These are phyloP conservation scores for Rhogogaster chlorosoma DNA, from an alignment of 2,888 invertebrate species.

Conservation along the genomic window DNA sequence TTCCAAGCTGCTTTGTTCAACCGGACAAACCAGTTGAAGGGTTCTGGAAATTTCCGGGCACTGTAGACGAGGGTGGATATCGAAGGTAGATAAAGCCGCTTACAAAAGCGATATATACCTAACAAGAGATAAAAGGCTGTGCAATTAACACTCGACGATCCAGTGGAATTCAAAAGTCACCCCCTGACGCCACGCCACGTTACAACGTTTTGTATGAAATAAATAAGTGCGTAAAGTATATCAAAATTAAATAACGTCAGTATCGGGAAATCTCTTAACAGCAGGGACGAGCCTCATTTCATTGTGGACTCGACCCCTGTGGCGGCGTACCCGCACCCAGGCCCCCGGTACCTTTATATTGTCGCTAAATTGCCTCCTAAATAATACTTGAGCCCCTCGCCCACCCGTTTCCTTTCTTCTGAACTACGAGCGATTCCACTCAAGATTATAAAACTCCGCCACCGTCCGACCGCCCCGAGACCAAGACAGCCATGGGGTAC, in stretches of 20 bases:
- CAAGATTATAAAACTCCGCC: slow-evolving; percentile 36
- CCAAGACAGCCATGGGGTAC: not conserved
- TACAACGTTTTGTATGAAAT: not conserved
- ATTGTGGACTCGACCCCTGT: slow-evolving; percentile 36
- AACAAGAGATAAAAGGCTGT: slow-evolving; percentile 27
- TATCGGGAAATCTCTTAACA: slow-evolving; percentile 30
- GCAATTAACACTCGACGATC: slow-evolving; percentile 29
- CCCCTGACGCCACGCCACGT: not conserved
- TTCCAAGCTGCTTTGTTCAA: slow-evolving; percentile 21
- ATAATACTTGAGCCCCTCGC: slow-evolving; percentile 57
- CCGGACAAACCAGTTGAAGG: slow-evolving; percentile 26
- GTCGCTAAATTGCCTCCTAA: slow-evolving; percentile 61
- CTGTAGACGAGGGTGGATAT: slow-evolving; percentile 25
- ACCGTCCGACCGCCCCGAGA: slow-evolving; percentile 3
- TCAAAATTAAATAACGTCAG: slow-evolving; percentile 33
- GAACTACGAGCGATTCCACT: slow-evolving; percentile 41
- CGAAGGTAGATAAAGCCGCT: slow-evolving; percentile 27
- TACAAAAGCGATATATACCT: slow-evolving; percentile 16
- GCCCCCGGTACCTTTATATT: slow-evolving; percentile 56
- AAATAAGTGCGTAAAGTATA: slow-evolving; percentile 4
- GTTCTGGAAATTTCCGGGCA: slow-evolving; percentile 10
- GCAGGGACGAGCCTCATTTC: slow-evolving; percentile 29
- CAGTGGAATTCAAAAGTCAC: not conserved
- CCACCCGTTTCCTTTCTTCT: slow-evolving; percentile 23
- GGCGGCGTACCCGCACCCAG: not conserved